Evolutionary conservation across 2,113 vertebrate species (phyloP), one percentile per base, ranked within the genome.

Genomic region (Poecilia latipinna): DNA sequence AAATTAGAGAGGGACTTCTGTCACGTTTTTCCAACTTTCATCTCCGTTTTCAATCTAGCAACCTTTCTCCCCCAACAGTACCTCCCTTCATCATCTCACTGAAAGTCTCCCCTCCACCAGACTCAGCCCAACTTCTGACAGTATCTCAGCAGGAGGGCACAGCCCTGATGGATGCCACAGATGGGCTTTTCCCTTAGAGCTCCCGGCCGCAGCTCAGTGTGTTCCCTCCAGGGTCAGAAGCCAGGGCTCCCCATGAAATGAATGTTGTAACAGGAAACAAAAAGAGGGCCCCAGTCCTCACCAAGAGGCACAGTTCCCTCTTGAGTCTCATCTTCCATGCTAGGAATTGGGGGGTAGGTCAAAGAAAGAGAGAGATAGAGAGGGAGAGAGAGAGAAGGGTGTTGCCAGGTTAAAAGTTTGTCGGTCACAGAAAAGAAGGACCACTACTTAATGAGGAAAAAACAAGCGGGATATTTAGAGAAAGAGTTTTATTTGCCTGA

Each of bases 81-180:
- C 75, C 65, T 82, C 82, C 70, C 85, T 76, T 72, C 51, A 29
- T 70, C 74, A 17, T 81, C 42, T 75, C 74, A 80, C 81, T 11
- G 4, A 57, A 74, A 72, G 64, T 80, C 79, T 70, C 65, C 75
- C 71, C 80, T 63, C 78, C 85, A 68, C 72, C 69, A n/a, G 69
- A 7, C 73, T 89, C 42, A 64, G 12, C 77, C 77, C 68, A 79
- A 86, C 84, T 83, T 89, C 89, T 93, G 92, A 94, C 90, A 94
- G 91, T 82, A 83, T 82, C 92, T 76, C 92, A 93, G 93, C 91
- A 73, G 92, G 93, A 83, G 90, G 79, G 74, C 74, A 7, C 78
- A 75, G 90, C 84, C 81, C 90, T 94, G 92, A 93, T 93, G 90
- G 91, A 94, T 93, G 93, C 90, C 90, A 89, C 93, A 94, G 92